These are phyloP conservation scores for Gasteruption jaculator DNA, from an alignment of 2,888 invertebrate species.

Conservation along the genomic window DNA sequence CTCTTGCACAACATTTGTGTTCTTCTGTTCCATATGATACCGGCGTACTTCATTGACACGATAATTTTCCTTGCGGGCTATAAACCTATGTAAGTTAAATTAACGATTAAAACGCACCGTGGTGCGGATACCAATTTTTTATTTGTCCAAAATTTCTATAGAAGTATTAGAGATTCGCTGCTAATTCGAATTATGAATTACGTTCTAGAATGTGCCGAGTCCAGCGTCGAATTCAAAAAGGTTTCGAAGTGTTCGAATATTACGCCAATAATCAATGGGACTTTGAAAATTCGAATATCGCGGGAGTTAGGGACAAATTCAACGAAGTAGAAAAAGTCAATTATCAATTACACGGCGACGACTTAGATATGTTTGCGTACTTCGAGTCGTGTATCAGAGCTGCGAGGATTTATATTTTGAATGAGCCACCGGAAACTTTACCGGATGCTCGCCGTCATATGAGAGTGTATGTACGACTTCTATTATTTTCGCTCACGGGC, in stretches of 20 bases:
- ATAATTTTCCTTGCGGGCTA: conserved; percentile 76
- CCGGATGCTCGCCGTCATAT: conserved; percentile 77
- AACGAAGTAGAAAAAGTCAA: conserved; percentile 63
- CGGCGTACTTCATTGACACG: conserved; percentile 80
- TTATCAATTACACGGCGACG: conserved; percentile 68
- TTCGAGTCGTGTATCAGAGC: conserved; percentile 79
- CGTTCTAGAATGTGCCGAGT: conserved; percentile 69
- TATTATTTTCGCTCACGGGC: background rate
- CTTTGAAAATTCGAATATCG: conserved; percentile 69
- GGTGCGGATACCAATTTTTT: no score
- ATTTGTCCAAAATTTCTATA: no score
- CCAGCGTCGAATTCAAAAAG: conserved; percentile 78
- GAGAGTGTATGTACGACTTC: conserved; percentile 62
- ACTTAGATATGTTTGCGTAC: conserved; percentile 74
- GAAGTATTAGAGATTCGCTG: no score
- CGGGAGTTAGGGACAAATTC: conserved; percentile 57
- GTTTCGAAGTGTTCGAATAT: conserved; percentile 85
- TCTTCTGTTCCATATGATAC: conserved; percentile 84
- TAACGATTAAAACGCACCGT: no score
- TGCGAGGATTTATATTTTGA: conserved; percentile 75
- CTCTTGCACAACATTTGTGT: conserved; percentile 77
- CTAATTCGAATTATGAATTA: no score
- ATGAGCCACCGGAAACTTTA: conserved; percentile 76
- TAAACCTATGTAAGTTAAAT: conserved; percentile 74
- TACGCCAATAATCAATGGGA: conserved; percentile 92